Conservation (phyloP, 2,888 invertebrate genomes). For the Phengaris alcon region DNA sequence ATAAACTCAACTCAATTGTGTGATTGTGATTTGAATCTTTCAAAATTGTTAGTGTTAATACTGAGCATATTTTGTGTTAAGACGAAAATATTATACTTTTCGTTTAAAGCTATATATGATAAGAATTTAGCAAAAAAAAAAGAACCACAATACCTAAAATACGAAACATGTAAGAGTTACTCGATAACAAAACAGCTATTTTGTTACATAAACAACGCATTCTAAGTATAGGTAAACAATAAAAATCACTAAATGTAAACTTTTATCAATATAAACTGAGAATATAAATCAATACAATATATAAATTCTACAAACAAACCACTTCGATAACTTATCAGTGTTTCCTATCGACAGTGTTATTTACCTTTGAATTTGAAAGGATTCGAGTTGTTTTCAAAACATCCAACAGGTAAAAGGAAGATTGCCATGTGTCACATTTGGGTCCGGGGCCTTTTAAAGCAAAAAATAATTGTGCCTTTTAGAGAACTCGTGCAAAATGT, state of each 20-base stretch:
- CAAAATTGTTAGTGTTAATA: background rate
- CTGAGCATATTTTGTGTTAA: background rate
- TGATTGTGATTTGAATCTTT: background rate
- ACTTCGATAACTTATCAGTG: constrained; percentile 5
- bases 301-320: constrained; percentile 11
- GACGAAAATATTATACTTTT: background rate
- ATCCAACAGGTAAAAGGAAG: background rate
- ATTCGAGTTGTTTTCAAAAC: background rate
- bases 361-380: background rate
- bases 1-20: constrained; percentile 18
- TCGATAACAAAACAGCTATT: background rate
- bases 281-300: background rate
- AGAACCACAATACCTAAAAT: background rate
- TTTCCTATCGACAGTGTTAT: constrained; percentile 16
- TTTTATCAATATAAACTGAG: background rate
- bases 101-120: too few relatives aligned
- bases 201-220: background rate
- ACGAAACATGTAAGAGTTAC: background rate
- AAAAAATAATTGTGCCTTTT: background rate
- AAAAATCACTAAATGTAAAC: background rate
- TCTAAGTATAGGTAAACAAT: background rate
- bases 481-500: background rate
- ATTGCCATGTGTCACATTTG: background rate
- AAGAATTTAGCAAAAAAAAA: too few relatives aligned
- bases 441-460: background rate